Conservation (phyloP, 2,113 vertebrate species). For the Hippoglossus stenolepis region DNA sequence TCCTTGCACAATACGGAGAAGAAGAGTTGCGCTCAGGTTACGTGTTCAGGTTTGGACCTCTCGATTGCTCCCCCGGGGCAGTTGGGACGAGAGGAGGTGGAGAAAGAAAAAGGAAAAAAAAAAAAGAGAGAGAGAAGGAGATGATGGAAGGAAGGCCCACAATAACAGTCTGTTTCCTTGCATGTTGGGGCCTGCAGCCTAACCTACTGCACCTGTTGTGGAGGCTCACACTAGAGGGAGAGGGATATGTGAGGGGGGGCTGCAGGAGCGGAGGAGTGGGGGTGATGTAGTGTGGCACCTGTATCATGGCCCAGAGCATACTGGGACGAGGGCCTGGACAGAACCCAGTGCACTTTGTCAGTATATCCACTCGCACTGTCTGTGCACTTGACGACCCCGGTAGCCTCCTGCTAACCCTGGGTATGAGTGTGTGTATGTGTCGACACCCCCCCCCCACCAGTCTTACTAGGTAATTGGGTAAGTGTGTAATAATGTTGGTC, state of each 20-base stretch:
- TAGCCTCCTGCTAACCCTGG: conserved; percentile 54
- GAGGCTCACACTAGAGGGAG: conserved; percentile 69
- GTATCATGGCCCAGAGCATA: conserved; percentile 62
- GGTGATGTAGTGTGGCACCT: conserved; percentile 74
- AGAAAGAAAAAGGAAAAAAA: background rate
- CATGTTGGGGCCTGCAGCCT: conserved; percentile 77
- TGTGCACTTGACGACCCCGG: conserved; percentile 65
- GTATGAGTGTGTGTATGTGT: conserved; percentile 23
- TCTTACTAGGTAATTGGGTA: conserved; percentile 73
- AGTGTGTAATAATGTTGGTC: conserved; percentile 78
- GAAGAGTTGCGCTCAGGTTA: conserved; percentile 74
- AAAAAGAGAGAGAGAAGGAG: conserved; percentile 27
- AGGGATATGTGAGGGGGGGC: conserved; percentile 27
- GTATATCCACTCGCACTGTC: conserved; percentile 50
- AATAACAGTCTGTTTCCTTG: conserved; percentile 81
- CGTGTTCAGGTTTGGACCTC: conserved; percentile 76
- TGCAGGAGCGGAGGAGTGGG: conserved; percentile 17
- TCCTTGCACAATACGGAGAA: conserved; percentile 69
- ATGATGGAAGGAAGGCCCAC: conserved; percentile 74
- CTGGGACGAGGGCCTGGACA: conserved; percentile 53
- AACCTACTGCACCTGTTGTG: conserved; percentile 86
- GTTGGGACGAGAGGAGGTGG: conserved; percentile 47
- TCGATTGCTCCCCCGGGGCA: conserved; percentile 80
- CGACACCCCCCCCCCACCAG: conserved; percentile 19
- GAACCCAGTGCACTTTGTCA: conserved; percentile 50